A percentile compares a stretch with the other conserved stretches of the same genome.
phyloP scores from a whole-genome alignment of 2,888 invertebrate genomes.

The Stegana nigrithorax region DNA sequence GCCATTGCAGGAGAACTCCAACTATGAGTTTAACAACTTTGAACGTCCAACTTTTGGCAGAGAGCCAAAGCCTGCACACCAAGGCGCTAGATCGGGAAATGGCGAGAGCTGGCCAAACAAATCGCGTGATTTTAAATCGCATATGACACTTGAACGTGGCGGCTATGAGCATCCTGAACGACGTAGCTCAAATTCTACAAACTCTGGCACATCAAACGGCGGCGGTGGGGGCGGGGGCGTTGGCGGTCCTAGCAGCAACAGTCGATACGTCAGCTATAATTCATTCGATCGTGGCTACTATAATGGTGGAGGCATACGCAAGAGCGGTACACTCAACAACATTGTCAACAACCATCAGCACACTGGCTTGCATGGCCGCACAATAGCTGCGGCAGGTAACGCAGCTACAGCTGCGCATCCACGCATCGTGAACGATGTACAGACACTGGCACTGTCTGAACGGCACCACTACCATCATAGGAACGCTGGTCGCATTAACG shows the following conservation, averaged over 20 bases:
- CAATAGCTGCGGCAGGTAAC: constrained; percentile 34
- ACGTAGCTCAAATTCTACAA: constrained; percentile 65
- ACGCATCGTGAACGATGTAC: constrained; percentile 37
- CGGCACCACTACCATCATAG: constrained; percentile 26
- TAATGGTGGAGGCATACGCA: constrained; percentile 58
- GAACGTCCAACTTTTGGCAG: constrained; percentile 72
- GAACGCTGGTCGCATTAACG: constrained; percentile 21
- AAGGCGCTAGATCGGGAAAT: constrained; percentile 36
- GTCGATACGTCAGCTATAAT: constrained; percentile 62
- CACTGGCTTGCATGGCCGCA: constrained; percentile 13
- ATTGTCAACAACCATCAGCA: constrained; percentile 44
- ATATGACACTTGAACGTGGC: constrained; percentile 46
- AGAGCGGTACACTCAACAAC: constrained; percentile 66
- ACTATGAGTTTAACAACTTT: constrained; percentile 72
- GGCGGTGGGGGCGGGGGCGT: constrained; percentile 34
- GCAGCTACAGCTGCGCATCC: constrained; percentile 35
- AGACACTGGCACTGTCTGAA: constrained; percentile 35
- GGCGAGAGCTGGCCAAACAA: constrained; percentile 44
- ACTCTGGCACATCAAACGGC: constrained; percentile 60
- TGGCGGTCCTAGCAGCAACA: no score
- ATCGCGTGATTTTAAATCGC: constrained; percentile 37
- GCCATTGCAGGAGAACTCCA: constrained; percentile 57
- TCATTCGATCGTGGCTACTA: constrained; percentile 60
- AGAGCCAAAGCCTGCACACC: constrained; percentile 16
- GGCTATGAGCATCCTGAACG: constrained; percentile 63